Evolutionary conservation across 2,113 vertebrate genomes (phyloP).

Genomic region (Salvelinus fontinalis): DNA sequence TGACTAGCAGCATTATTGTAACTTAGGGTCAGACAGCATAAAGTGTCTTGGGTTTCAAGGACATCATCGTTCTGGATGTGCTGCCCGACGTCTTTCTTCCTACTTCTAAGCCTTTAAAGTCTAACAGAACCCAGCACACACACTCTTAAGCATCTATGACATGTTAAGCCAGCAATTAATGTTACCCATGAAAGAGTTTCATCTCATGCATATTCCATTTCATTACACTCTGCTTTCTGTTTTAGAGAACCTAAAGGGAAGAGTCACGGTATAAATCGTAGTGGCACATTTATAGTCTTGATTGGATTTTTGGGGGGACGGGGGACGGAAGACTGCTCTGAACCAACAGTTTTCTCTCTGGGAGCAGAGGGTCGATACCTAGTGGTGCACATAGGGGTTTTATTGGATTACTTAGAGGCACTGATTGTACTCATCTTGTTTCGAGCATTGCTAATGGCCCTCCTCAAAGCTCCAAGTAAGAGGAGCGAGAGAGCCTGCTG

Average conservation of each 20-base stretch:
- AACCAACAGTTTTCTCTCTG: background rate
- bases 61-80: background rate
- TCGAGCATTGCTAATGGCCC: background rate
- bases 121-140: background rate
- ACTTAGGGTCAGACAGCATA: background rate
- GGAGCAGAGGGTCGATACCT: background rate
- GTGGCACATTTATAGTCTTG: background rate
- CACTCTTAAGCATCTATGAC: too few species aligned
- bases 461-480: background rate
- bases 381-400: background rate
- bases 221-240: background rate
- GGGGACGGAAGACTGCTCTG: background rate
- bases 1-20: background rate
- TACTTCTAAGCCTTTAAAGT: background rate
- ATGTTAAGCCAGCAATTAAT: background rate
- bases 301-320: background rate
- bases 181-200: background rate
- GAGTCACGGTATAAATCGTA: background rate
- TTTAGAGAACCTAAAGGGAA: background rate
- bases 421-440: background rate
- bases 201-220: background rate
- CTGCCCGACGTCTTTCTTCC: background rate
- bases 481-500: constrained; percentile 11
- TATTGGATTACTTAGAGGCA: background rate
- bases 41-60: background rate